Percentiles rank a stretch among this genome's conserved stretches.
These are phyloP conservation scores for Hermaeophaga mercurialis DNA, from an alignment of 2,888 invertebrate genomes.

Conservation along the genomic window DNA sequence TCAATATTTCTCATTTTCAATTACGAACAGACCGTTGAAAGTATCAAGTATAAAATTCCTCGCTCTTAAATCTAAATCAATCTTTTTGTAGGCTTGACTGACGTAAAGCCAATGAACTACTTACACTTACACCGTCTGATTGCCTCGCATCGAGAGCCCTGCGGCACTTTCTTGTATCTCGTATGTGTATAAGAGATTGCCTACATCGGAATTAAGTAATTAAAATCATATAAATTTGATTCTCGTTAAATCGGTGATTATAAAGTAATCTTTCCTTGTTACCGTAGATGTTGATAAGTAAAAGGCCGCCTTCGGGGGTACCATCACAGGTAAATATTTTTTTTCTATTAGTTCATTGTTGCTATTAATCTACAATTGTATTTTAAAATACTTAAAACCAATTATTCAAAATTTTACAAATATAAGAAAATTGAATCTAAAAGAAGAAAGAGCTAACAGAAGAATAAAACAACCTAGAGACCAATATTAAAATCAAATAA, in stretches of 20 bases:
- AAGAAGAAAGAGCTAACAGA: too few species aligned
- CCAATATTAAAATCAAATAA: too few species aligned
- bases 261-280: background rate
- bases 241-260: background rate
- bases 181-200: background rate
- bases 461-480: too few species aligned
- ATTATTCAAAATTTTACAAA: too few species aligned
- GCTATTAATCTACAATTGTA: too few species aligned
- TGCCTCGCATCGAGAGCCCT: background rate
- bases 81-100: conserved; percentile 1
- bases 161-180: background rate
- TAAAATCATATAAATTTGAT: conserved; percentile 3
- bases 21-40: too few species aligned
- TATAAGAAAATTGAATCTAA: too few species aligned
- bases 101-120: conserved; percentile 3
- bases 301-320: too few species aligned
- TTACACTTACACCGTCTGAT: conserved; percentile 1
- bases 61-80: conserved; percentile 3
- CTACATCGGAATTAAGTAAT: background rate
- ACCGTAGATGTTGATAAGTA: background rate
- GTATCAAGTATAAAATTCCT: background rate
- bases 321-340: too few species aligned
- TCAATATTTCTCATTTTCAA: too few species aligned
- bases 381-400: too few species aligned
- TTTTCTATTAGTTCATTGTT: too few species aligned